Evolutionary conservation across 1,140 invertebrate genomes (phyloP).

Genomic region (Apis laboriosa): DNA sequence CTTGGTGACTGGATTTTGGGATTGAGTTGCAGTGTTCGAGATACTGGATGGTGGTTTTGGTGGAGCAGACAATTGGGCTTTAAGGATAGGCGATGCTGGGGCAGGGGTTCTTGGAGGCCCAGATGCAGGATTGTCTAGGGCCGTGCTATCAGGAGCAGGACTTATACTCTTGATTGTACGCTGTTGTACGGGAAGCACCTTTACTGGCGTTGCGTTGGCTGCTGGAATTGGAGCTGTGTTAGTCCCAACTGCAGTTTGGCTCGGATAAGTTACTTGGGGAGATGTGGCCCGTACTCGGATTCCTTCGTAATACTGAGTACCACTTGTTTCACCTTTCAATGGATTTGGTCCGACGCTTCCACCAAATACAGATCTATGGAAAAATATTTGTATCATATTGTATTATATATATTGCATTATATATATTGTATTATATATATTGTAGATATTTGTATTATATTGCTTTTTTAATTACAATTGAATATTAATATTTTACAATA

Average conservation of each 20-base stretch:
- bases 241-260: conserved; percentile 66
- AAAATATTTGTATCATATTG: neutral
- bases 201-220: conserved; percentile 76
- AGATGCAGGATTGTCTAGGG: conserved; percentile 71
- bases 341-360: conserved; percentile 88
- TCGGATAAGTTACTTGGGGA: conserved; percentile 78
- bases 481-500: no score
- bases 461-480: no score
- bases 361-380: conserved; percentile 88
- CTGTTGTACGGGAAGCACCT: conserved; percentile 79
- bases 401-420: no score
- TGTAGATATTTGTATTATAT: no score
- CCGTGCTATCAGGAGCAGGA: conserved; percentile 73
- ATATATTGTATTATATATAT: no score
- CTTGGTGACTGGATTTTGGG: conserved; percentile 79
- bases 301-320: conserved; percentile 87
- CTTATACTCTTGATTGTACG: conserved; percentile 77
- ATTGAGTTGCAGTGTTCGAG: conserved; percentile 68
- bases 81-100: conserved; percentile 87
- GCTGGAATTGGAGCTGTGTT: conserved; percentile 62
- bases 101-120: conserved; percentile 71
- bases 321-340: conserved; percentile 84
- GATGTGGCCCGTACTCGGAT: conserved; percentile 86
- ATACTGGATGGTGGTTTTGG: conserved; percentile 81
- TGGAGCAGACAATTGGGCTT: conserved; percentile 88